Percentiles rank a stretch among this genome's conserved stretches.
phyloP scores from a whole-genome alignment of 2,797 vertebrate species.

The Macroramphosus scolopax region DNA sequence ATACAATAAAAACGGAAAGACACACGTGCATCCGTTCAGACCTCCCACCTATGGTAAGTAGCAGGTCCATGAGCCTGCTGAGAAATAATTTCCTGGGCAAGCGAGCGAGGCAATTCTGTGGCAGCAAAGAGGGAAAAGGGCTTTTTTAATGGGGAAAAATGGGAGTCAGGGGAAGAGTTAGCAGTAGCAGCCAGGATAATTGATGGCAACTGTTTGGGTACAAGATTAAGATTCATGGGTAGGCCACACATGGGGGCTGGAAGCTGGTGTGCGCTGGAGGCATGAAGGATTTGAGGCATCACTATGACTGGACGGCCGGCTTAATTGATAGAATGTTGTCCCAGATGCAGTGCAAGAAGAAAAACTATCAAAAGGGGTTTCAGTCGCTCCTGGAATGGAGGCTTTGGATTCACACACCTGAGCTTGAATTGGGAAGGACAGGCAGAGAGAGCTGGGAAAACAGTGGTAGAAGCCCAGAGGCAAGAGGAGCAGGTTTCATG shows the following conservation, averaged over 20 bases:
- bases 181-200: constrained; percentile 72
- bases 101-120: constrained; percentile 57
- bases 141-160: constrained; percentile 74
- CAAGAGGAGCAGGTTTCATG: constrained; percentile 38
- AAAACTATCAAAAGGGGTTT: constrained; percentile 40
- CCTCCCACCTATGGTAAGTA: constrained; percentile 51
- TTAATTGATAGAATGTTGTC: constrained; percentile 69
- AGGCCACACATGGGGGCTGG: constrained; percentile 58
- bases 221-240: constrained; percentile 81
- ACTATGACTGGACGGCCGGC: constrained; percentile 52
- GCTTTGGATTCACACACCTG: constrained; percentile 21
- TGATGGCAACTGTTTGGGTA: constrained; percentile 78
- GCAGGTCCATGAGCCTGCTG: constrained; percentile 44
- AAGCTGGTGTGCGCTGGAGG: constrained; percentile 31
- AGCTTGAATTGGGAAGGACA: constrained; percentile 17
- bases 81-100: constrained; percentile 65
- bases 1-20: constrained; percentile 20
- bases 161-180: constrained; percentile 69
- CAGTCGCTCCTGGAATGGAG: constrained; percentile 34
- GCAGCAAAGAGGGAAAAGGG: constrained; percentile 43
- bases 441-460: constrained; percentile 2
- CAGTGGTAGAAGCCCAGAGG: constrained; percentile 33
- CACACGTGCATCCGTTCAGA: constrained; percentile 22
- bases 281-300: constrained; percentile 67
- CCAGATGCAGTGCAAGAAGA: constrained; percentile 48